Base-by-base conservation (phyloP, 2,797 vertebrate species). In the Cyclopterus lumpus region DNA sequence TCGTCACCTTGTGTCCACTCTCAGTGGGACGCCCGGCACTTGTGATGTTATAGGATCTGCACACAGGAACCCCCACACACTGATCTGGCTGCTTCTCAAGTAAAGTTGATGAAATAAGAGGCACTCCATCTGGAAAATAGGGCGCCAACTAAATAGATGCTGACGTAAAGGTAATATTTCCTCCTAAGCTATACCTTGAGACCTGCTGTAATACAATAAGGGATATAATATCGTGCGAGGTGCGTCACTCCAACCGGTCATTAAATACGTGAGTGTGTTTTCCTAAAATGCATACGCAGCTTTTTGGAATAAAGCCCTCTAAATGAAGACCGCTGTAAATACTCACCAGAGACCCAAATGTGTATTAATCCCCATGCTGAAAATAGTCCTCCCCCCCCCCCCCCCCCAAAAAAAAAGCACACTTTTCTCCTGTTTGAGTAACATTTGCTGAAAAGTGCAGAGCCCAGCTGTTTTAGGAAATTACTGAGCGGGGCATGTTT, bases 1-100 rank as follows among this genome's bases (percentile, higher is more conserved):
- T 83, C 78, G 51, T 86, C 88, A 71, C 84, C 84, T 86, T 78
- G 0, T 26, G 86, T 86, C 88, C 80, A 73, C 60, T 71, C 80
- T 66, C 84, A 76, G 79, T 3, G 70, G 70, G 91, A 68, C 3
- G 71, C 60, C 86, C 77, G 71, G 72, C 86, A 71, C 81, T 87
- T 59, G 57, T 82, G 71, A 85, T 88, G 87, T 75, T 71, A 73
- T n/a, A 71, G 78, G 82, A 83, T 62, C 49, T 16, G 32, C 42
- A 40, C 26, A 16, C 44, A 40, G 26, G 14, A 44, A 44, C 68
- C 18, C 61, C 14, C 15, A 16, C 67, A 11, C 60, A 22, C 73
- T 73, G 78, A 85, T 81, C 32, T 32, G 64, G 26, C 57, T 36
- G 59, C 49, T 34, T 49, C n/a, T 59, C 51, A 59, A 65, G 71